phyloP scores from a whole-genome alignment of 2,888 invertebrate species.

The Habrosyne pyritoides region DNA sequence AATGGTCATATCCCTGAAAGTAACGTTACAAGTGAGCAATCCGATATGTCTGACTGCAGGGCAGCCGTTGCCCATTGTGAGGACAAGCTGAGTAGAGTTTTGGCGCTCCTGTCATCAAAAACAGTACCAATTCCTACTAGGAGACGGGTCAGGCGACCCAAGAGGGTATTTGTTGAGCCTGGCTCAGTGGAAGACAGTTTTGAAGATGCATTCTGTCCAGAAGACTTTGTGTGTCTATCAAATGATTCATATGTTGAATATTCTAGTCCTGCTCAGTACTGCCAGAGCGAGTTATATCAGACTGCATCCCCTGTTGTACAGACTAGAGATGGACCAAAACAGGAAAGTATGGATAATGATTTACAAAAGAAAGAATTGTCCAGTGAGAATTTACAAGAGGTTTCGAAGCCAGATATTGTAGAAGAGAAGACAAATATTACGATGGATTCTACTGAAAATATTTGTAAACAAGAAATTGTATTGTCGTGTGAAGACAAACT shows the following conservation, averaged over 20 bases:
- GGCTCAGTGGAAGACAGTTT: conserved; percentile 59
- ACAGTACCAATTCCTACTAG: conserved; percentile 37
- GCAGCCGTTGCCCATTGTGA: conserved; percentile 62
- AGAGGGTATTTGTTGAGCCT: conserved; percentile 58
- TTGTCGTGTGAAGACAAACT: conserved; percentile 70
- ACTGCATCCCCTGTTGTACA: conserved; percentile 36
- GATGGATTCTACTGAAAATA: conserved; percentile 6
- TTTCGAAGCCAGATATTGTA: conserved; percentile 31
- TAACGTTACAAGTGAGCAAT: conserved; percentile 36
- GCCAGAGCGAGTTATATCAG: conserved; percentile 43
- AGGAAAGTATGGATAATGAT: background rate
- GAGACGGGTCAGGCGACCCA: conserved; percentile 40
- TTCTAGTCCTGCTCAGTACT: conserved; percentile 46
- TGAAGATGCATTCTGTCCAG: conserved; percentile 67
- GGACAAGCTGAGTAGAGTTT: conserved; percentile 63
- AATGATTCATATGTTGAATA: conserved; percentile 51
- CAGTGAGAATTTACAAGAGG: background rate
- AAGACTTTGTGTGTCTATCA: conserved; percentile 57
- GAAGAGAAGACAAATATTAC: background rate
- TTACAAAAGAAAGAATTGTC: background rate
- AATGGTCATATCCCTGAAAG: conserved; percentile 19
- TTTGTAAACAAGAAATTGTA: conserved; percentile 44
- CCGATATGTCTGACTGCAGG: conserved; percentile 59
- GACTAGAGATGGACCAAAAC: background rate
- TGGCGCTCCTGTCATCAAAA: conserved; percentile 47